These are phyloP conservation scores for Hypomecis punctinalis DNA, from an alignment of 2,888 invertebrate species.

Conservation along the genomic window DNA sequence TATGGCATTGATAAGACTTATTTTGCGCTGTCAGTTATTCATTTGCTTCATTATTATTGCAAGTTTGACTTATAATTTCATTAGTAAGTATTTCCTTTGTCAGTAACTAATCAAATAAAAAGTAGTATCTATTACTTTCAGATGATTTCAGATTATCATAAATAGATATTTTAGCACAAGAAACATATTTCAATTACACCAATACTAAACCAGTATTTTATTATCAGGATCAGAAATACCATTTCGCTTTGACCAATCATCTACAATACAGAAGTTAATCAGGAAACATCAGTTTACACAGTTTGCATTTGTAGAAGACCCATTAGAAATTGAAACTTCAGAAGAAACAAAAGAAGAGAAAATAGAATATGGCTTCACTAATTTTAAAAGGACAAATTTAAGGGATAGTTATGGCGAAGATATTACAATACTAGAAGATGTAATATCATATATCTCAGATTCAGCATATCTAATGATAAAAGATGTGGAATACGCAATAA, in stretches of 20 bases:
- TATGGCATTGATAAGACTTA: no score
- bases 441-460: background rate
- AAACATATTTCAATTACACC: no score
- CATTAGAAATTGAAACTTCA: background rate
- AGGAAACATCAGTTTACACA: background rate
- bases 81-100: no score
- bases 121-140: no score
- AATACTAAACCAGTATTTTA: no score
- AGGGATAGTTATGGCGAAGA: background rate
- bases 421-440: background rate
- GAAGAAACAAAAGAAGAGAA: background rate
- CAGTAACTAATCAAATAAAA: no score
- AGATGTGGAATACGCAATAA: background rate
- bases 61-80: no score
- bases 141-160: no score
- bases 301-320: background rate
- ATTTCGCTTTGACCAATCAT: no score
- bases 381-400: conserved; percentile 3
- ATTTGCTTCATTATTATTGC: no score
- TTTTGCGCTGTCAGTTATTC: no score
- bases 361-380: background rate
- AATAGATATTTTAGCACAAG: no score
- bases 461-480: background rate
- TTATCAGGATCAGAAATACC: background rate
- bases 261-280: background rate